A percentile compares a stretch with the other conserved stretches of the same genome.
Evolutionary conservation across 2,797 vertebrate genomes (phyloP).

Genomic region (Dermochelys coriacea): DNA sequence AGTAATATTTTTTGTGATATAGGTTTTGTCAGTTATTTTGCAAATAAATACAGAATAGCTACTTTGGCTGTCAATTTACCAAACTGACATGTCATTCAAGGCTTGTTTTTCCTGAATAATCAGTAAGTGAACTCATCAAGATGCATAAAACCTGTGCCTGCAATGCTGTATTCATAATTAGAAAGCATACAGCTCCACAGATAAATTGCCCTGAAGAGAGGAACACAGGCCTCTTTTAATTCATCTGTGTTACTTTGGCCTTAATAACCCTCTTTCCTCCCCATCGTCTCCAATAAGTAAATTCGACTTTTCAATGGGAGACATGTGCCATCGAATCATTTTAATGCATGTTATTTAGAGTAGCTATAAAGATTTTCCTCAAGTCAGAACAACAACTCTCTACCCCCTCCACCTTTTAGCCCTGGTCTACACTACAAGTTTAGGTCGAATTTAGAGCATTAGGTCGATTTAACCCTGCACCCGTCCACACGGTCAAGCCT

Average conservation of each 20-base stretch:
- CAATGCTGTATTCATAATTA: slow-evolving; percentile 44
- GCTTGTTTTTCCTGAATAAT: slow-evolving; percentile 64
- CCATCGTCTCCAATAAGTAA: not conserved
- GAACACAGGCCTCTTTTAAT: slow-evolving; percentile 29
- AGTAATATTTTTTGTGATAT: slow-evolving; percentile 62
- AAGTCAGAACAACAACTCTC: not conserved
- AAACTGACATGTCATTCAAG: slow-evolving; percentile 40
- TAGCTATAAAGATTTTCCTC: not conserved
- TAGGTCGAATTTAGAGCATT: too few species aligned
- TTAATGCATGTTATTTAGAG: not conserved
- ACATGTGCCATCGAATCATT: not conserved
- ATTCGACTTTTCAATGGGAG: not conserved
- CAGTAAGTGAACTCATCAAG: slow-evolving; percentile 56
- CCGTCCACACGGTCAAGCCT: too few species aligned
- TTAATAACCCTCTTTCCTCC: slow-evolving; percentile 25
- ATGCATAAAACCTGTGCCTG: slow-evolving; percentile 27
- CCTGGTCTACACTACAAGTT: too few species aligned
- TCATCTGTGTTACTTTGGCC: slow-evolving; percentile 42
- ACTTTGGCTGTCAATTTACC: slow-evolving; percentile 68
- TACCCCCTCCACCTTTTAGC: not conserved
- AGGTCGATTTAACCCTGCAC: too few species aligned
- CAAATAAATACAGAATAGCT: slow-evolving; percentile 73
- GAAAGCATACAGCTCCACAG: slow-evolving; percentile 30
- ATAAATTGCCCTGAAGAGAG: slow-evolving; percentile 28
- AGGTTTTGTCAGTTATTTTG: slow-evolving; percentile 69